Base-by-base conservation (phyloP, 2,888 invertebrate genomes). In the Caenorhabditis japonica region DNA sequence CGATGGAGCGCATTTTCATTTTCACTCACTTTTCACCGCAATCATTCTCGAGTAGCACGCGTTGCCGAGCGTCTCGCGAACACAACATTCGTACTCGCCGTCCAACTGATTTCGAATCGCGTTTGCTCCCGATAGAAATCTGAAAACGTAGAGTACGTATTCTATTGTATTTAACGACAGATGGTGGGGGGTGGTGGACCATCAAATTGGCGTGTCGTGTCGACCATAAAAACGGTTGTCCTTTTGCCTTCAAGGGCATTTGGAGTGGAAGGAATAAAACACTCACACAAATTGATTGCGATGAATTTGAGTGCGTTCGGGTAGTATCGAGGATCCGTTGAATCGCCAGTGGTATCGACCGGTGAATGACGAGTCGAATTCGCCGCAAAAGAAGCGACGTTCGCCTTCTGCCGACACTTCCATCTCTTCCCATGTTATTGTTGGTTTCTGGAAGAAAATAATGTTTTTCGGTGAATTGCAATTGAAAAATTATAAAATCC, bases 361-460 rank as follows among this genome's bases (percentile, higher is more conserved):
- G 17, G 53, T 41, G 38, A 59, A 72, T 7, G 58, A 62, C 13
- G 43, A 27, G 49, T 73, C 73, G 51, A 73, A 73, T 43, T 73
- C 55, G 2, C 73, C 73, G 46, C 73, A 73, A 34, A 64, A 56
- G 38, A 73, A 68, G 10, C 30, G 39, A 8, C 68, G 25, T n/a
- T 73, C 73, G 13, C 68, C 68, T 5, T 44, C 27, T 3, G 27
- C 15, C 3, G 44, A 53, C 17, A 56, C 53, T 34, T 56, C 52
- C 73, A 73, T 66, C n/a, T 66, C 73, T 68, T 73, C 73, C 73
- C 73, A 73, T 3, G 58, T 68, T 38, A 73, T 38, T 4, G 66
- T 38, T 1, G 66, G 61, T 30, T 55, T 68, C 73, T 73, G 61
- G n/a, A 71, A 21, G 21, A 30, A n/a, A n/a, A n/a, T n/a, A n/a